These are phyloP conservation scores for Syrmaticus mikado DNA, from an alignment of 2,113 vertebrate genomes.

Conservation along the genomic window DNA sequence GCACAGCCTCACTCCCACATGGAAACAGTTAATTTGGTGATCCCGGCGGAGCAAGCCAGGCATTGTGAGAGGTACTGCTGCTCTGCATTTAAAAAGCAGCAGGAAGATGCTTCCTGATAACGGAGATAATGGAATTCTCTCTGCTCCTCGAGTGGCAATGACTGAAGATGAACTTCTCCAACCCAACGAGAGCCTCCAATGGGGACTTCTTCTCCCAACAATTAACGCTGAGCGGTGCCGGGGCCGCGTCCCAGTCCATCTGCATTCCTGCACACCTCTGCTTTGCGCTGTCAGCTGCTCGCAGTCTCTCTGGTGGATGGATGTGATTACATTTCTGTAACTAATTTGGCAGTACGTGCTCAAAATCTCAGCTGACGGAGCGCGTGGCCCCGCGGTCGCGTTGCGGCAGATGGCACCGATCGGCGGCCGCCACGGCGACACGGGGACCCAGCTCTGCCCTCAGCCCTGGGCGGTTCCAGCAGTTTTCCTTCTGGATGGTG, in stretches of 20 bases:
- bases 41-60: not conserved
- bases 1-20: not conserved
- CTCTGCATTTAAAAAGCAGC: not conserved
- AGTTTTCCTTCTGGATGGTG: not conserved
- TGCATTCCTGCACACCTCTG: not conserved
- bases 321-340: not conserved
- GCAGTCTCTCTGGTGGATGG: not conserved
- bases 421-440: fast-evolving
- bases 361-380: not conserved
- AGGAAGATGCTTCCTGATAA: not conserved
- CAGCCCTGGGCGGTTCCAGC: not conserved
- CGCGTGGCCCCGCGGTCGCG: fast-evolving
- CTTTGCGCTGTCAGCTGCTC: not conserved
- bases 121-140: not conserved
- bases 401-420: not conserved
- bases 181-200: not conserved
- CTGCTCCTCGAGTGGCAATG: not conserved
- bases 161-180: not conserved
- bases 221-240: not conserved
- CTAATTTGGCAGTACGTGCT: not conserved
- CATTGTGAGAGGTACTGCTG: not conserved
- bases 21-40: not conserved
- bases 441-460: not conserved
- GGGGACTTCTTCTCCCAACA: not conserved
- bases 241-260: not conserved